Conservation (phyloP, 1,140 invertebrate genomes). For the Zaprionus gabonicus region DNA sequence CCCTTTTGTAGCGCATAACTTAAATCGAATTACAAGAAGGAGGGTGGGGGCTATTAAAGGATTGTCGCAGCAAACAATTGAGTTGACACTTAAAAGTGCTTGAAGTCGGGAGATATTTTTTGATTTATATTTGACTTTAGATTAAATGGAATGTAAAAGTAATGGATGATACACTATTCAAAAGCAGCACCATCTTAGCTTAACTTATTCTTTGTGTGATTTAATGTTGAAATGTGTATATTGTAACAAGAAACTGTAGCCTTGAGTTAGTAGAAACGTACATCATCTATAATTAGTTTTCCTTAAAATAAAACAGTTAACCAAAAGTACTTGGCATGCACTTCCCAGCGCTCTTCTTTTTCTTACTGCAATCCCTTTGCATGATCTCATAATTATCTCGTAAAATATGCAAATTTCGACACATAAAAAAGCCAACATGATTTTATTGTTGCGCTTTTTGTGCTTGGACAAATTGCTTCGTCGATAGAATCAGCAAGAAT, state of each 20-base stretch:
- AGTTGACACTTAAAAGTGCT: not conserved
- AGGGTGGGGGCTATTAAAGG: not conserved
- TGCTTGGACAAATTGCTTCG: constrained; percentile 1
- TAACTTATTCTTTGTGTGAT: not conserved
- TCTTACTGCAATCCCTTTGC: constrained; percentile 13
- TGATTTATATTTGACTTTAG: not conserved
- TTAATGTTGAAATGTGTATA: not conserved
- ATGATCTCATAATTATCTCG: constrained; percentile 41
- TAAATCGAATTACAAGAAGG: constrained; percentile 8
- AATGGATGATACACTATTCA: not conserved
- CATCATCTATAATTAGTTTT: too few species aligned
- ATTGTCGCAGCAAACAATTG: not conserved
- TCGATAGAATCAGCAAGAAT: constrained; percentile 21
- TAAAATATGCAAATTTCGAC: constrained; percentile 62
- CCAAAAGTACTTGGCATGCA: too few species aligned
- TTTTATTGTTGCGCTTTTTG: constrained; percentile 26
- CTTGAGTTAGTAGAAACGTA: not conserved
- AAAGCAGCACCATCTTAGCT: not conserved
- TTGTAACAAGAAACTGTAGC: not conserved
- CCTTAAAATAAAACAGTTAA: too few species aligned
- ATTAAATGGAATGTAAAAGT: constrained; percentile 9
- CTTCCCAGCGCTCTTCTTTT: not conserved
- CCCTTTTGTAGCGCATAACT: constrained; percentile 11
- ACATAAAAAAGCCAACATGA: constrained; percentile 40
- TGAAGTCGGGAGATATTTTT: not conserved